These are phyloP conservation scores for Chionomys nivalis DNA, from an alignment of 2,113 vertebrate species.

Conservation along the genomic window DNA sequence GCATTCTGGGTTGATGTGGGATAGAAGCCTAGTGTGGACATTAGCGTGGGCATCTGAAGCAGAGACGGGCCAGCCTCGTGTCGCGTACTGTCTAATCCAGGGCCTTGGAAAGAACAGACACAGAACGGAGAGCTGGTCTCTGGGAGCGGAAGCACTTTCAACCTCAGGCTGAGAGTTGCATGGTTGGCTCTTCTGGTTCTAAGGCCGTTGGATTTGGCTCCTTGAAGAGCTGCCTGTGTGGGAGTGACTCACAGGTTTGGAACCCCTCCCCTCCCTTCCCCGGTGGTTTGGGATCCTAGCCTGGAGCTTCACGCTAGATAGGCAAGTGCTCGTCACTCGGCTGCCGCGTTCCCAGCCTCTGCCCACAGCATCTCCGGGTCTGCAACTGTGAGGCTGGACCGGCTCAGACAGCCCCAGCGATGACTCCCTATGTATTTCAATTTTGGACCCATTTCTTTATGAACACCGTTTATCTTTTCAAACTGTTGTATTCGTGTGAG, in stretches of 20 bases:
- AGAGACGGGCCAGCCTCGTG: background rate
- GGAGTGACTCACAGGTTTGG: background rate
- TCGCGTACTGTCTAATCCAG: background rate
- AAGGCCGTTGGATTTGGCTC: background rate
- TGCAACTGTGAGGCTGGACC: background rate
- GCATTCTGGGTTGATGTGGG: no score
- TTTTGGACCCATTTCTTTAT: background rate
- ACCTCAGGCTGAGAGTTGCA: background rate
- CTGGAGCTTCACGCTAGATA: background rate
- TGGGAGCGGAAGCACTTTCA: background rate
- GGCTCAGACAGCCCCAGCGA: background rate
- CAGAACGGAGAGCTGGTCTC: background rate
- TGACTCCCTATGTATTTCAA: background rate
- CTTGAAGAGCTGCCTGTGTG: background rate
- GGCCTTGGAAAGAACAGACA: background rate
- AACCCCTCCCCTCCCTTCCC: accelerated
- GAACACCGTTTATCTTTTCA: background rate
- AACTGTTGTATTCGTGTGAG: background rate
- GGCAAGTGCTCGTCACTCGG: no score
- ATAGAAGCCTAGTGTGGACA: background rate
- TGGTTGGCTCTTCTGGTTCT: background rate
- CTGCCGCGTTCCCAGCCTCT: background rate
- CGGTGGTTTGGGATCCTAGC: background rate
- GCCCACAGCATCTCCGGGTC: background rate
- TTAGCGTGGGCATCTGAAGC: background rate